A percentile compares a stretch with the other conserved stretches of the same genome.
These are phyloP conservation scores for Datnioides undecimradiatus DNA, from an alignment of 2,113 vertebrate species.

Conservation along the genomic window DNA sequence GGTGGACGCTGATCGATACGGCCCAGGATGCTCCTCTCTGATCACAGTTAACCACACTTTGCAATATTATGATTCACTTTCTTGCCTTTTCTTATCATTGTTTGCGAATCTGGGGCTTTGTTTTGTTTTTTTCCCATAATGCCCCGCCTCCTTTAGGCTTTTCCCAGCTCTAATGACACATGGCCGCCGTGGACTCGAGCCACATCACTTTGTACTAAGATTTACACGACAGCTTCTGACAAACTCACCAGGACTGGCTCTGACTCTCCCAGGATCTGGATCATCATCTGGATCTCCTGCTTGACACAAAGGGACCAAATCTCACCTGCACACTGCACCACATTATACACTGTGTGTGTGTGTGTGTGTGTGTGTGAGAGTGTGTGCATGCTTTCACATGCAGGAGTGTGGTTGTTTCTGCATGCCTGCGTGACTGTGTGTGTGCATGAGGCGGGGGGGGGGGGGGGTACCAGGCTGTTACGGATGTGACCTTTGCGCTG, in stretches of 20 bases:
- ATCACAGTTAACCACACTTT: slow-evolving; percentile 67
- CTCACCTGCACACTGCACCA: slow-evolving; percentile 54
- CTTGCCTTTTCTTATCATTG: slow-evolving; percentile 66
- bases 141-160: slow-evolving; percentile 42
- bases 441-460: not conserved
- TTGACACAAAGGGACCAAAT: slow-evolving; percentile 70
- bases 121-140: slow-evolving; percentile 55
- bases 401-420: slow-evolving; percentile 45
- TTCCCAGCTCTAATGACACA: slow-evolving; percentile 52
- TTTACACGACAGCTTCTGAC: slow-evolving; percentile 45
- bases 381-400: slow-evolving; percentile 58
- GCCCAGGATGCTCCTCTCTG: slow-evolving; percentile 56
- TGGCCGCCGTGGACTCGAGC: slow-evolving; percentile 51
- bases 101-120: slow-evolving; percentile 57
- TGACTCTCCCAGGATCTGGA: slow-evolving; percentile 53
- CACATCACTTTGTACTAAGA: slow-evolving; percentile 38
- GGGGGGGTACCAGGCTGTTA: slow-evolving; percentile 22
- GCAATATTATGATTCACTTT: slow-evolving; percentile 68
- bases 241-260: slow-evolving; percentile 60
- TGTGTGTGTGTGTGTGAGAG: slow-evolving; percentile 41
- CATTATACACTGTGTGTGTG: slow-evolving; percentile 42
- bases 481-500: slow-evolving; percentile 43
- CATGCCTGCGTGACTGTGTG: slow-evolving; percentile 21
- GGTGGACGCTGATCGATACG: slow-evolving; percentile 27
- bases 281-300: slow-evolving; percentile 55